Base-by-base conservation (phyloP, 2,113 vertebrate species). In the Spilogale gracilis region DNA sequence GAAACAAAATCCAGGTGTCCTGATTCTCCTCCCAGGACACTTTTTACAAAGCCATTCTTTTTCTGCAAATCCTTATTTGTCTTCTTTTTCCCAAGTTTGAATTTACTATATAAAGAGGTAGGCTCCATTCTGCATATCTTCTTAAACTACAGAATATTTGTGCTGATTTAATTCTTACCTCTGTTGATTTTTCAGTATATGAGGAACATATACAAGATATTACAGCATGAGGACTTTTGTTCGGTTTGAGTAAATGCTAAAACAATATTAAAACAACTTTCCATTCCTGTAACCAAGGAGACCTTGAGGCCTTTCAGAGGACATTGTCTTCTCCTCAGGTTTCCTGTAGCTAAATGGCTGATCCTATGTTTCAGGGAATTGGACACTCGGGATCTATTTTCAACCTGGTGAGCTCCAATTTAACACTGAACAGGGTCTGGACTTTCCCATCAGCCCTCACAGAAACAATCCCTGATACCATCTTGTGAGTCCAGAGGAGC, bases 301-400 rank as follows among this genome's bases (percentile, higher is more conserved):
- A 92, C 54, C 38, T 52, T 48, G 52, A 91, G 73, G 63, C 52
- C 94, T 76, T 79, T 32, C 69, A 71, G 84, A 91, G 63, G 54
- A 81, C 20, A 27, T 58, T 50, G 69, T 91, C 85, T 48, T 91
- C 92, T 94, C 67, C 92, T 98, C 48, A 0, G 5, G 81, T 98
- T 97, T 98, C 97, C 88, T 96, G 56, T 45, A 30, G 56, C 93
- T 96, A 95, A 97, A 84, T 76, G 84, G 48, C 76, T 94, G 88
- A 91, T 81, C 85, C 91, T 79, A 60, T 91, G 88, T 94, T 95
- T 95, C 91, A 50, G 81, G 81, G 65, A 97, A 97, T 60, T 94
- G 60, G 93, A 98, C 88, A 96, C 95, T 97, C 78, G 58, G 91
- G 94, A 94, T 97, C 96, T 82, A 20, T 98, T 98, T 98, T 97